Conservation (phyloP, 2,797 vertebrate genomes). For the Crenuchus spilurus region DNA sequence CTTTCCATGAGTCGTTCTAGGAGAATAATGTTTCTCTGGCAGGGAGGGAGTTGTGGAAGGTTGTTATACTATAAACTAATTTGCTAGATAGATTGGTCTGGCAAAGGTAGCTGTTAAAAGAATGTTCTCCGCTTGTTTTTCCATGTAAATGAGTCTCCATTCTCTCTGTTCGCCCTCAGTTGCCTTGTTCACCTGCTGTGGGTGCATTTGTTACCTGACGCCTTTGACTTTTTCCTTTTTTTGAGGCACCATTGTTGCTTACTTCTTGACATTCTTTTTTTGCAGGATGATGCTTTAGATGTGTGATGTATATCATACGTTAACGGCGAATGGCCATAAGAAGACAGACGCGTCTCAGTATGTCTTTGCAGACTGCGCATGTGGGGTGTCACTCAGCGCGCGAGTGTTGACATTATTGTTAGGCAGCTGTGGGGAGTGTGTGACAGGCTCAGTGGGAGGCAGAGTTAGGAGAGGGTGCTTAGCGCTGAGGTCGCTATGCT, state of each 20-base stretch:
- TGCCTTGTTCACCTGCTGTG: constrained; percentile 50
- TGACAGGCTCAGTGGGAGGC: constrained; percentile 51
- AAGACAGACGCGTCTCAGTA: constrained; percentile 15
- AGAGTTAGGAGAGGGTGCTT: constrained; percentile 35
- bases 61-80: constrained; percentile 87
- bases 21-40: constrained; percentile 91
- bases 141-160: constrained; percentile 80
- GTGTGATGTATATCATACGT: constrained; percentile 3
- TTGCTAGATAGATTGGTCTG: constrained; percentile 92
- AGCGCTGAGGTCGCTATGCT: constrained; percentile 48
- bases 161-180: constrained; percentile 55
- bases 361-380: constrained; percentile 7
- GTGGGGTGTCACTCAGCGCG: constrained; percentile 35
- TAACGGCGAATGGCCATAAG: constrained; percentile 9
- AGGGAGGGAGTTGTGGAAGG: constrained; percentile 81
- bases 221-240: constrained; percentile 26
- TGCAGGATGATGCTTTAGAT: constrained; percentile 10
- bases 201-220: constrained; percentile 41
- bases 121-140: constrained; percentile 75
- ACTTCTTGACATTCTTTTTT: background rate
- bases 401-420: constrained; percentile 42
- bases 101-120: constrained; percentile 82
- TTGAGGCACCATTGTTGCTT: constrained; percentile 23
- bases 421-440: constrained; percentile 40
- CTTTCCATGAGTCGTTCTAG: constrained; percentile 88